Percentiles rank a stretch among this genome's conserved stretches.
phyloP scores from a whole-genome alignment of 1,140 invertebrate genomes.

The Mercenaria mercenaria region DNA sequence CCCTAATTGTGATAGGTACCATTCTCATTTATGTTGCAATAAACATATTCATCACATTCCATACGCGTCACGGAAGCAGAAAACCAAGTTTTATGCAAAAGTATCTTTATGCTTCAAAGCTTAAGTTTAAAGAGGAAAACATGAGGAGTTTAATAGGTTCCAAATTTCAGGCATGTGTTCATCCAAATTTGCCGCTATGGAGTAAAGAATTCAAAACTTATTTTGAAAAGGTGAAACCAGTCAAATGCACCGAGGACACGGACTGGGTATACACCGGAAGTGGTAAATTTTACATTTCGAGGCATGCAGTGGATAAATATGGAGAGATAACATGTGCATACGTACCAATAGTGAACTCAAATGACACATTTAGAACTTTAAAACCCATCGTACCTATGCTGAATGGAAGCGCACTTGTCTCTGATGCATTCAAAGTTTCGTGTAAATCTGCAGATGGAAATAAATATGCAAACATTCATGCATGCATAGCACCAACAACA shows the following conservation, averaged over 20 bases:
- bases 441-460: constrained; percentile 76
- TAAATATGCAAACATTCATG: constrained; percentile 81
- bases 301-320: constrained; percentile 66
- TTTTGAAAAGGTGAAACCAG: constrained; percentile 88
- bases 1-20: neutral
- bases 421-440: constrained; percentile 81
- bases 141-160: neutral
- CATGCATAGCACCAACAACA: constrained; percentile 72
- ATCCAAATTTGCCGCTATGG: constrained; percentile 89
- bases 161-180: constrained; percentile 86
- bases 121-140: neutral
- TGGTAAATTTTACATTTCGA: constrained; percentile 76
- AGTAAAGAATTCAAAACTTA: constrained; percentile 91
- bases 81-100: neutral
- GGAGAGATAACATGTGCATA: constrained; percentile 80
- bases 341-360: constrained; percentile 72
- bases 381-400: constrained; percentile 72
- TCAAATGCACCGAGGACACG: constrained; percentile 88
- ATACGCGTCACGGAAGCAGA: neutral
- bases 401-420: constrained; percentile 72
- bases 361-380: constrained; percentile 62
- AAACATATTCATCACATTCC: neutral
- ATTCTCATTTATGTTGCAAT: neutral
- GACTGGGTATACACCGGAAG: constrained; percentile 79
- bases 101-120: neutral